phyloP scores from a whole-genome alignment of 2,113 vertebrate species.

The Lasiurus cinereus region DNA sequence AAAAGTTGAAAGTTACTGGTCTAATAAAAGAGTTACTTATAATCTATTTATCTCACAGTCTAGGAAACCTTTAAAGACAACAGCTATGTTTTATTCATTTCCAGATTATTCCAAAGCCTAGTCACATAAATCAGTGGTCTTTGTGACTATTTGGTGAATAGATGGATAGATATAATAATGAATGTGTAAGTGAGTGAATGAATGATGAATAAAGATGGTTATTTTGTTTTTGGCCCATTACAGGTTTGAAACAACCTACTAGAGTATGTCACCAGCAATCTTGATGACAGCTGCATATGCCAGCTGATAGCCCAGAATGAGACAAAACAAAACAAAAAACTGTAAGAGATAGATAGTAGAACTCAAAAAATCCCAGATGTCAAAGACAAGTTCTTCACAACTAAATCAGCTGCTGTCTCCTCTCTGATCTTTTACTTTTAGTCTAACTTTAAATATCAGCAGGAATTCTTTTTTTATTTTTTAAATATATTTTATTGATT shows the following conservation, averaged over 20 bases:
- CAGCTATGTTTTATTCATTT: constrained; percentile 37
- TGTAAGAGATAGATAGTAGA: not conserved
- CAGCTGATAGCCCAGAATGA: not conserved
- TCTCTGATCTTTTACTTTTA: not conserved
- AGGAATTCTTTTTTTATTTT: constrained; percentile 20
- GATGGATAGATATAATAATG: not conserved
- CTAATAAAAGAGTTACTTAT: not conserved
- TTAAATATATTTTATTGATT: no score
- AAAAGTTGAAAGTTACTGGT: not conserved
- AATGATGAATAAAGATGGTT: not conserved
- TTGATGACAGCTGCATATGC: not conserved
- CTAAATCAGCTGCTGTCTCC: not conserved
- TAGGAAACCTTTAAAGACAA: constrained; percentile 24
- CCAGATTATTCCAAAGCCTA: not conserved
- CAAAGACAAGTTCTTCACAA: not conserved
- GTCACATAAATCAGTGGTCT: not conserved
- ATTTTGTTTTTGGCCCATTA: not conserved
- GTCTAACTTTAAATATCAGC: not conserved
- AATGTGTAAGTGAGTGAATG: not conserved
- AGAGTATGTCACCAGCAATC: not conserved
- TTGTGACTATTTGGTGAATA: constrained; percentile 2
- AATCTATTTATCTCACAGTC: constrained; percentile 48
- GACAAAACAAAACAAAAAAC: constrained; percentile 1
- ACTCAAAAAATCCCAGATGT: not conserved
- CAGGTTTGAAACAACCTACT: not conserved